These are phyloP conservation scores for Acrossocheilus fasciatus DNA, from an alignment of 2,797 vertebrate species.

Conservation along the genomic window DNA sequence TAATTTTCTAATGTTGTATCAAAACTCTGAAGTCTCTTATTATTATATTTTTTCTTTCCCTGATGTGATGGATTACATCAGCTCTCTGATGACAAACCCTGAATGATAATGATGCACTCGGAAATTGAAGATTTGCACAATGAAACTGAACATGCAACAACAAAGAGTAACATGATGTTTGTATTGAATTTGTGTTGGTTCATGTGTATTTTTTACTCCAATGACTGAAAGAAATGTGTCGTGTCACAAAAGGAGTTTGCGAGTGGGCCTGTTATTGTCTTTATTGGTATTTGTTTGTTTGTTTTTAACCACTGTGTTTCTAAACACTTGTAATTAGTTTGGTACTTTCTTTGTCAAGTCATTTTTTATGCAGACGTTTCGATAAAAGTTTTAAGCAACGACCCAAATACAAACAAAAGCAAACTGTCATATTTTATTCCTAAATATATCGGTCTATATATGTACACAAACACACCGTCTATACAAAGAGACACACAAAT, in stretches of 20 bases:
- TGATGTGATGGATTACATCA: constrained; percentile 18
- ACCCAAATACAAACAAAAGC: constrained; percentile 35
- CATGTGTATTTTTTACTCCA: constrained; percentile 14
- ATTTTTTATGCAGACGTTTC: constrained; percentile 54
- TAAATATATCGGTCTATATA: not conserved
- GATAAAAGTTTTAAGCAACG: constrained; percentile 50
- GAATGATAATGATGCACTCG: constrained; percentile 45
- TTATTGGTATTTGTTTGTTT: constrained; percentile 36
- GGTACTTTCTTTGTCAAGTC: constrained; percentile 44
- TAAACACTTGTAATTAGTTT: constrained; percentile 38
- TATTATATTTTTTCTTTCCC: not conserved
- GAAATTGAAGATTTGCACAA: constrained; percentile 54
- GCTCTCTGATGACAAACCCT: not conserved
- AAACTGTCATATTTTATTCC: not conserved
- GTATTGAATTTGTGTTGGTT: constrained; percentile 31
- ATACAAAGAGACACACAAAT: not conserved
- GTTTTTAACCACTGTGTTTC: constrained; percentile 9
- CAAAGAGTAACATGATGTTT: constrained; percentile 10
- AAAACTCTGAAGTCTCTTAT: not conserved
- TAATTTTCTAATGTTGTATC: not conserved
- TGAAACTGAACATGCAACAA: constrained; percentile 29
- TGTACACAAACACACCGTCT: not conserved
- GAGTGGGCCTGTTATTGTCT: constrained; percentile 31
- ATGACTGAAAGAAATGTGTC: constrained; percentile 33
- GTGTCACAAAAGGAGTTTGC: constrained; percentile 28